Evolutionary conservation across 2,797 vertebrate genomes (phyloP).

Genomic region (Triplophysa bombifrons): DNA sequence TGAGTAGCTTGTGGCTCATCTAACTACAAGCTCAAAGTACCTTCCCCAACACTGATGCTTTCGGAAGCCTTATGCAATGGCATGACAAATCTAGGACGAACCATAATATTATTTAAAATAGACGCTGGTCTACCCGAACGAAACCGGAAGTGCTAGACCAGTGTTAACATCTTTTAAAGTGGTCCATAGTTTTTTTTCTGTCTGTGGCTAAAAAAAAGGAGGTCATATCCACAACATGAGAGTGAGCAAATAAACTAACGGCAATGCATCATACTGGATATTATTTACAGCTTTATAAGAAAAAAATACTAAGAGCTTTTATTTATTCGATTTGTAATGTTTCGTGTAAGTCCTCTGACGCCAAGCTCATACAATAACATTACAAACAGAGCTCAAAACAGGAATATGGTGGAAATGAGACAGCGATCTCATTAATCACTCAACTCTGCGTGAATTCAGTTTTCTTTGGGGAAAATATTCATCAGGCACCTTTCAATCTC

Average conservation of each 20-base stretch:
- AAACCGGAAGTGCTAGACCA: no score
- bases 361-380: slow-evolving; percentile 11
- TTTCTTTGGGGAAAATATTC: slow-evolving; percentile 60
- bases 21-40: no score
- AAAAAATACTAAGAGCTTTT: not conserved
- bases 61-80: no score
- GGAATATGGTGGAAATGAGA: slow-evolving; percentile 18
- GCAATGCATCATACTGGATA: not conserved
- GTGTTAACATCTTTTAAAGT: no score
- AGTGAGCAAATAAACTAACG: not conserved
- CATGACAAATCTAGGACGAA: no score
- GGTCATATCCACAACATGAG: no score
- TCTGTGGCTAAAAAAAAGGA: no score
- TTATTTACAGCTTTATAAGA: slow-evolving; percentile 2
- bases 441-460: slow-evolving; percentile 55
- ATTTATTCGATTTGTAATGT: not conserved
- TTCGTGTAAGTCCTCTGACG: not conserved
- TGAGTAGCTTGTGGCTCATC: no score
- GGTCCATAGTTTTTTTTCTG: no score
- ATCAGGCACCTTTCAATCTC: slow-evolving; percentile 61
- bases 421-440: slow-evolving; percentile 58
- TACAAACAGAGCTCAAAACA: slow-evolving; percentile 29
- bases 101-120: no score
- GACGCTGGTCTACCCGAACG: no score
- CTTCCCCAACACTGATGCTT: no score